Base-by-base conservation (phyloP, 2,888 invertebrate genomes). In the Drosophila vallismaia region DNA sequence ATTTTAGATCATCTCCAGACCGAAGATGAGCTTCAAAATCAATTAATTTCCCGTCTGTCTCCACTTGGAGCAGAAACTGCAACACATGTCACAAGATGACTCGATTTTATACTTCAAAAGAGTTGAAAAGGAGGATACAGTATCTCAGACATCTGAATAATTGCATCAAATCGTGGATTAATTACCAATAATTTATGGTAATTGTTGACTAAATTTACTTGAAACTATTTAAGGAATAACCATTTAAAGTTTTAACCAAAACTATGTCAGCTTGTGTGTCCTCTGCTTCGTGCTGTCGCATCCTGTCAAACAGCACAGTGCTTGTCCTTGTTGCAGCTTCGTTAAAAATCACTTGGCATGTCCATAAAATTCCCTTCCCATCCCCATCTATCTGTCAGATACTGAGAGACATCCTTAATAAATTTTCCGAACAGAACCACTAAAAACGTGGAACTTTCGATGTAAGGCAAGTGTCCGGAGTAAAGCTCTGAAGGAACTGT, bases 31-130 rank as follows among this genome's bases (percentile, higher is more conserved):
- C 70, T 59, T 71, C 40, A 45, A 79, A 77, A 77, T 76, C 86
- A 79, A 87, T 84, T 82, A 87, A 84, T 84, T 86, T 79, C 77
- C 50, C 56, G 10, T 49, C 24, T 24, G 67, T 51, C 38, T 59
- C 44, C 28, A n/a, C 31, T 14, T 8, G 19, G 46, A 54, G 50
- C 14, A 5, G 31, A 38, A 29, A 7, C 49, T 73, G 88, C 84
- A 87, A 82, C 86, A 87, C 80, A 86, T 77, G 75, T 68, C 75
- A 54, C 40, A 58, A 75, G 40, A 62, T 66, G 71, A 62, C 28
- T 28, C 7, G 8, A 28, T 8, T 48, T 26, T 62, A 26, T 53
- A 55, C 12, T 42, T 46, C 24, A 9, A 9, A 24, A 12, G 8
- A 42, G 10, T 31, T 12, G 10, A 51, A 24, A 7, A 19, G 19